These are phyloP conservation scores for Okapia johnstoni DNA, from an alignment of 2,113 vertebrate genomes.

Conservation along the genomic window DNA sequence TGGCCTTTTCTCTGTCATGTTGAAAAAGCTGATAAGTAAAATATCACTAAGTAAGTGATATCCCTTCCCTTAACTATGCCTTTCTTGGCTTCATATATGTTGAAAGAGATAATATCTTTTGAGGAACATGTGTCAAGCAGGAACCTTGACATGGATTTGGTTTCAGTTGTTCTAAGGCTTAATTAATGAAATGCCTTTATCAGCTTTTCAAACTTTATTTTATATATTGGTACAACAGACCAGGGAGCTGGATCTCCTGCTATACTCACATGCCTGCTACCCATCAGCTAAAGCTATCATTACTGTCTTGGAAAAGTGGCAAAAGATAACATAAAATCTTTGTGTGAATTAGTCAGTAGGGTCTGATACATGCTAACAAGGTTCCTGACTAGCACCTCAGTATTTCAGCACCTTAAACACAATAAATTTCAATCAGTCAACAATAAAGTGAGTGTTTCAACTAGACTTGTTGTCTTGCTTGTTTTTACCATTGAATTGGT, in stretches of 20 bases:
- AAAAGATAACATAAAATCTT: constrained; percentile 34
- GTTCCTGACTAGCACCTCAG: constrained; percentile 27
- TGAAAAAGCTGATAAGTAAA: constrained; percentile 27
- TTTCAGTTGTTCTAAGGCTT: constrained; percentile 55
- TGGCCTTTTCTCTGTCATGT: constrained; percentile 44
- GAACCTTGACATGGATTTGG: constrained; percentile 59
- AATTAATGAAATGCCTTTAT: constrained; percentile 65
- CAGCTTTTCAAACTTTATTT: constrained; percentile 59
- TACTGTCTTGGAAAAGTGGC: constrained; percentile 40
- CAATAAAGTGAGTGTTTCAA: constrained; percentile 72
- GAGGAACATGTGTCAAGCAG: constrained; percentile 55
- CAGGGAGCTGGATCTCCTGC: constrained; percentile 73
- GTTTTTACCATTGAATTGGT: constrained; percentile 58
- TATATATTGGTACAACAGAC: constrained; percentile 38
- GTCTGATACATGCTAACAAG: neutral
- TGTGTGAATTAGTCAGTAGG: neutral
- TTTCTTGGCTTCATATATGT: constrained; percentile 50
- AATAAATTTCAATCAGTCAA: constrained; percentile 51
- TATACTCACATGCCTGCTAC: constrained; percentile 3
- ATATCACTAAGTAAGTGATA: constrained; percentile 3
- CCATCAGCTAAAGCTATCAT: constrained; percentile 26
- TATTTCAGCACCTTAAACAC: constrained; percentile 50
- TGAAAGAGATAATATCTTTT: constrained; percentile 56
- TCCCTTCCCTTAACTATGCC: constrained; percentile 24
- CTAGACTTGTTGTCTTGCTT: constrained; percentile 55